Conservation (phyloP, 2,113 vertebrate species). For the Sprattus sprattus region DNA sequence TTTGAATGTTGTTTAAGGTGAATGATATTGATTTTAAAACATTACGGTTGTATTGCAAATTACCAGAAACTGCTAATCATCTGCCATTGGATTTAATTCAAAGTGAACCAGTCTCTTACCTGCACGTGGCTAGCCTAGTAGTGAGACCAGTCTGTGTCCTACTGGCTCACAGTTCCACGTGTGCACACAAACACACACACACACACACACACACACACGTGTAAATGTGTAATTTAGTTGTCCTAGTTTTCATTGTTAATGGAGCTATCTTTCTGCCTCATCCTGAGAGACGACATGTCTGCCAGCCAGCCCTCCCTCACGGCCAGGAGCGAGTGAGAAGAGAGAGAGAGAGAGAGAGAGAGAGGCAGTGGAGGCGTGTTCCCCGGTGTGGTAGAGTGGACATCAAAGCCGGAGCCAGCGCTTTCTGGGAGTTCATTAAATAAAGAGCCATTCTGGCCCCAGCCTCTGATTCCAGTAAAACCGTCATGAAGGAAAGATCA, state of each 20-base stretch:
- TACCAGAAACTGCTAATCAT: not conserved
- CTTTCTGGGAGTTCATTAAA: slow-evolving; percentile 54
- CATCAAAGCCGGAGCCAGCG: slow-evolving; percentile 59
- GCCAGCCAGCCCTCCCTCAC: not conserved
- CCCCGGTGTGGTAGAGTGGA: slow-evolving; percentile 55
- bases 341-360: not conserved
- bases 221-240: too few species aligned
- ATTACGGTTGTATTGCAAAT: not conserved
- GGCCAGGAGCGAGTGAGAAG: not conserved
- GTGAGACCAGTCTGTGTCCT: not conserved
- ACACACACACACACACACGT: too few species aligned
- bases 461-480: slow-evolving; percentile 56
- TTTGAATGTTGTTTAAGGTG: not conserved
- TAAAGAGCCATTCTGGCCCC: slow-evolving; percentile 45
- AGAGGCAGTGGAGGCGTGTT: slow-evolving; percentile 29
- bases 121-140: too few species aligned
- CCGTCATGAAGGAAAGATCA: slow-evolving; percentile 48
- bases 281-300: not conserved
- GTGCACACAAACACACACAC: too few species aligned
- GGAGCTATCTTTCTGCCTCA: not conserved
- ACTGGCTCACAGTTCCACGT: too few species aligned
- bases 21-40: not conserved
- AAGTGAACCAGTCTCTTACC: not conserved
- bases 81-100: not conserved
- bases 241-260: not conserved